Conservation (phyloP, 2,888 invertebrate genomes). For the Anaspis maculata region DNA sequence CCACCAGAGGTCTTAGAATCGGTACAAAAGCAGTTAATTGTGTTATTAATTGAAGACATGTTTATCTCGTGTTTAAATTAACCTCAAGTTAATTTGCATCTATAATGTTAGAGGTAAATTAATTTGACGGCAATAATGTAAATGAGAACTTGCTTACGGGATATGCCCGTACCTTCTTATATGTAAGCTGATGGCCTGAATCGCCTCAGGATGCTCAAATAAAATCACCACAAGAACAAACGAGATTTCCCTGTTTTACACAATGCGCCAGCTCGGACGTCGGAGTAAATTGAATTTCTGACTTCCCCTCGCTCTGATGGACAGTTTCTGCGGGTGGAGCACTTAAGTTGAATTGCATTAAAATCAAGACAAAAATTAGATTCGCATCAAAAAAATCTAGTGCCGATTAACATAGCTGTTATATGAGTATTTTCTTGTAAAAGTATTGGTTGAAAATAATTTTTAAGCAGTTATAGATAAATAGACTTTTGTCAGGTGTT, state of each 20-base stretch:
- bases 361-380: slow-evolving; percentile 7
- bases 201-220: no score
- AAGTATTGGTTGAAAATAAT: no score
- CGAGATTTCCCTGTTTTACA: slow-evolving; percentile 21
- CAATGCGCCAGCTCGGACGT: slow-evolving; percentile 19
- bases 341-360: slow-evolving; percentile 21
- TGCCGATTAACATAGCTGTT: no score
- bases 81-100: slow-evolving; percentile 31
- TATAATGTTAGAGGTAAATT: slow-evolving; percentile 30
- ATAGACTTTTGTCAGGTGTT: no score
- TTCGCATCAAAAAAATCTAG: slow-evolving; percentile 6
- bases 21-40: slow-evolving; percentile 19
- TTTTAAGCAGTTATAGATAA: no score
- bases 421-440: no score
- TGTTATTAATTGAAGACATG: slow-evolving; percentile 29
- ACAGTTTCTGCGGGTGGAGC: no score
- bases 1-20: no score
- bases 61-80: slow-evolving; percentile 30
- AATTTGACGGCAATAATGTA: slow-evolving; percentile 32
- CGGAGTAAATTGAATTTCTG: no score
- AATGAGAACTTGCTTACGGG: slow-evolving; percentile 22
- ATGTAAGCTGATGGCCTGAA: no score
- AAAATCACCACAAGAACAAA: slow-evolving; percentile 16
- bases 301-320: no score
- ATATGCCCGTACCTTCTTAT: no score